These are phyloP conservation scores for Helleia helle DNA, from an alignment of 2,888 invertebrate genomes.

Conservation along the genomic window DNA sequence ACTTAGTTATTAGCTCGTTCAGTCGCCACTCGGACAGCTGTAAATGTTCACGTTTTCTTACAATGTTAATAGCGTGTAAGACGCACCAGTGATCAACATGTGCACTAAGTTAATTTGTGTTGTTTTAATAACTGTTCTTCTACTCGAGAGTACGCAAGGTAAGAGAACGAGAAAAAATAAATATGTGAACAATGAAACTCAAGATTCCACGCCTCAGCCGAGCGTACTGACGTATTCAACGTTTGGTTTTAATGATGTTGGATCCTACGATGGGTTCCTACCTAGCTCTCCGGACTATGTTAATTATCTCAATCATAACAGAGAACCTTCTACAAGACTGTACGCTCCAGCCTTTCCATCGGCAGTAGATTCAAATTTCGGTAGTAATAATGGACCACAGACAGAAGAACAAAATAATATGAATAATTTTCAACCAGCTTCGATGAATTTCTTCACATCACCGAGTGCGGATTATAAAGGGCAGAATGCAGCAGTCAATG, in stretches of 20 bases:
- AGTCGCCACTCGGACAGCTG: conserved; percentile 48
- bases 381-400: conserved; percentile 35
- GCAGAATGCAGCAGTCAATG: conserved; percentile 32
- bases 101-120: conserved; percentile 40
- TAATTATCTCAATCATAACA: conserved; percentile 38
- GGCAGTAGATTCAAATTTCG: conserved; percentile 40
- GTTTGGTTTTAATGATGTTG: conserved; percentile 62
- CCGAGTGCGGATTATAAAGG: conserved; percentile 32
- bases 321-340: conserved; percentile 45
- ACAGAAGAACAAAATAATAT: conserved; percentile 37
- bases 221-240: conserved; percentile 61
- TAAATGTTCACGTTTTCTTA: conserved; percentile 46
- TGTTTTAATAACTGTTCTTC: conserved; percentile 35
- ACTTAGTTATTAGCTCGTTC: conserved; percentile 16
- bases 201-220: conserved; percentile 47
- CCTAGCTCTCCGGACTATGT: conserved; percentile 59
- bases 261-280: conserved; percentile 52
- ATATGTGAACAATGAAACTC: conserved; percentile 36
- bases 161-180: conserved; percentile 47
- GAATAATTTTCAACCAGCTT: conserved; percentile 38
- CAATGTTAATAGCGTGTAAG: conserved; percentile 45
- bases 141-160: conserved; percentile 32
- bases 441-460: conserved; percentile 37
- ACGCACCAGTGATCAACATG: conserved; percentile 45
- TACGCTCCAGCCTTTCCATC: conserved; percentile 60